Conservation (phyloP, 1,140 invertebrate genomes). For the Nebria ingens region DNA sequence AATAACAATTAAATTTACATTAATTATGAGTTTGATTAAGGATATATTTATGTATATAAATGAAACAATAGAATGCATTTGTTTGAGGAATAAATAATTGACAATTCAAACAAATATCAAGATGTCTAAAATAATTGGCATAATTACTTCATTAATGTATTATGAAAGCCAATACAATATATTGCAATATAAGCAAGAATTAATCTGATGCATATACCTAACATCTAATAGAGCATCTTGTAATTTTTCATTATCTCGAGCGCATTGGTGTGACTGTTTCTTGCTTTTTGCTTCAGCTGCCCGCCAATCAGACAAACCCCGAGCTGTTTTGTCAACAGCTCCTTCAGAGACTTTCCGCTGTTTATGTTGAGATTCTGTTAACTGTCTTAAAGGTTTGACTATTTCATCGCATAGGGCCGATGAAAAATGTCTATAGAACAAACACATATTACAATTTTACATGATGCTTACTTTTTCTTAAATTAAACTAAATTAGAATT, state of each 20-base stretch:
- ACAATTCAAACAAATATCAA: no score
- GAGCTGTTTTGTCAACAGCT: conserved; percentile 76
- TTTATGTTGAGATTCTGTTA: conserved; percentile 63
- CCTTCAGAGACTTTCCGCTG: conserved; percentile 58
- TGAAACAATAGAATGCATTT: no score
- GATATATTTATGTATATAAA: no score
- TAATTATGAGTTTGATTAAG: no score
- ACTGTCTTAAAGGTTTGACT: conserved; percentile 71
- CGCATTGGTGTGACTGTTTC: conserved; percentile 70
- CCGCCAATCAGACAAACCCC: conserved; percentile 73
- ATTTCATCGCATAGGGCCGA: conserved; percentile 73
- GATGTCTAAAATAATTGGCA: neutral
- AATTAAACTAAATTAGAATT: no score
- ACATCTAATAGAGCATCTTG: conserved; percentile 54
- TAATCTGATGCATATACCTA: conserved; percentile 18
- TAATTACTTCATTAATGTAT: neutral
- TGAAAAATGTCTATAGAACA: conserved; percentile 52
- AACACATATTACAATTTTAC: conserved; percentile 2
- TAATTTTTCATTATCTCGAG: conserved; percentile 78
- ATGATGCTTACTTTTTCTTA: no score
- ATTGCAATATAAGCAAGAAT: neutral
- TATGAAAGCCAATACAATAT: neutral
- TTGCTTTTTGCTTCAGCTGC: conserved; percentile 75
- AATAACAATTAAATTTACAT: no score
- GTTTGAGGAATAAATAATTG: no score